A percentile compares a stretch with the other conserved stretches of the same genome.
phyloP scores from a whole-genome alignment of 2,113 vertebrate genomes.

The Heterotilapia buettikoferi region DNA sequence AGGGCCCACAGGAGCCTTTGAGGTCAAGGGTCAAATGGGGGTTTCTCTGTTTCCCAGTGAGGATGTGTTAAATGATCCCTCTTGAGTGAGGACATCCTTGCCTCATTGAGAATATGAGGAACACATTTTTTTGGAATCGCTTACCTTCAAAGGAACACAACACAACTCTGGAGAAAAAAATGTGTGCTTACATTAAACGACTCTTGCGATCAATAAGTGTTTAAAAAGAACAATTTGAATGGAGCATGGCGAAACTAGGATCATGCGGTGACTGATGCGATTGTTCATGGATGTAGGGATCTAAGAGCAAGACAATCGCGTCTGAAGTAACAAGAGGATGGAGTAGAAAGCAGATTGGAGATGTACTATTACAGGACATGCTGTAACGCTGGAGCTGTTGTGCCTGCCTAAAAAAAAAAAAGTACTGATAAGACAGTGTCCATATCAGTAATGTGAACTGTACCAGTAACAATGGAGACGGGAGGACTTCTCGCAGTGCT shows the following conservation, averaged over 20 bases:
- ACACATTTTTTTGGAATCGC: not conserved
- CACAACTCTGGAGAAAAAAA: constrained; percentile 13
- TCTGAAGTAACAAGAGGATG: constrained; percentile 15
- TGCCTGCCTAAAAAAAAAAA: constrained; percentile 37
- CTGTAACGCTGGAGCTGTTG: constrained; percentile 50
- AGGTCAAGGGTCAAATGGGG: constrained; percentile 42
- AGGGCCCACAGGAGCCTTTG: constrained; percentile 45
- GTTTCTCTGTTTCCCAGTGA: constrained; percentile 44
- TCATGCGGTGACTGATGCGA: constrained; percentile 28
- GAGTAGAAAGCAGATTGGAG: not conserved
- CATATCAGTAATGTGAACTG: constrained; percentile 56
- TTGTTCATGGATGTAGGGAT: constrained; percentile 33
- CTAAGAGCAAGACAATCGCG: constrained; percentile 46
- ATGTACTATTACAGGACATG: constrained; percentile 2
- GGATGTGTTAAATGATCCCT: constrained; percentile 22
- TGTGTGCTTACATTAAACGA: constrained; percentile 29
- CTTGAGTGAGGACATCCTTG: not conserved
- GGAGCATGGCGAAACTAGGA: constrained; percentile 24
- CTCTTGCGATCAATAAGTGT: constrained; percentile 34
- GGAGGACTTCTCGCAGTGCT: constrained; percentile 52
- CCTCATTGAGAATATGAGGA: constrained; percentile 41
- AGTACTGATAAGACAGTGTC: constrained; percentile 36
- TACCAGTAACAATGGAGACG: constrained; percentile 23
- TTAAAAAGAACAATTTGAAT: not conserved
- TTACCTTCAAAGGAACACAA: constrained; percentile 6